Conservation (phyloP, 2,888 invertebrate genomes). For the Chouioia cunea region DNA sequence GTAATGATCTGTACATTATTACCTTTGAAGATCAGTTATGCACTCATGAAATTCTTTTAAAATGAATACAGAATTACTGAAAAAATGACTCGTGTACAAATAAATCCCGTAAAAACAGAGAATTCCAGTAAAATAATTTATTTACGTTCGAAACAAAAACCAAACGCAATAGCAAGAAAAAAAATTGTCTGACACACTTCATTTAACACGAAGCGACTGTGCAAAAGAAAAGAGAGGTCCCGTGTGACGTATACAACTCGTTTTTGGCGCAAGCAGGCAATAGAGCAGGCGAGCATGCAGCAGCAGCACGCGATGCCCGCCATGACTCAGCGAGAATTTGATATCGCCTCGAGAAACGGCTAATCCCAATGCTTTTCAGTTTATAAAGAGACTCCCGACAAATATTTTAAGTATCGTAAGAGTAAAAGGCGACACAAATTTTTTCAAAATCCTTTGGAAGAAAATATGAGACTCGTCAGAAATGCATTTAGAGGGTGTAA, state of each 20-base stretch:
- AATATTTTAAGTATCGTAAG: slow-evolving; percentile 50
- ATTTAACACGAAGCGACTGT: slow-evolving; percentile 20
- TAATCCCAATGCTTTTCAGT: slow-evolving; percentile 49
- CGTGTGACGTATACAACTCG: too few relatives aligned
- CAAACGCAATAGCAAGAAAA: not conserved
- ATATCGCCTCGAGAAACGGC: slow-evolving; percentile 59
- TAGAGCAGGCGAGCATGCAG: too few relatives aligned
- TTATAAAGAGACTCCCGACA: slow-evolving; percentile 34
- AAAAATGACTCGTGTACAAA: too few relatives aligned
- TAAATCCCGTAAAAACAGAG: too few relatives aligned
- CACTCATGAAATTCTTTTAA: too few relatives aligned
- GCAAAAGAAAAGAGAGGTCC: not conserved
- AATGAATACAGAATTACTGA: too few relatives aligned
- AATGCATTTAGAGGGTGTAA: slow-evolving; percentile 3
- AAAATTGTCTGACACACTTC: slow-evolving; percentile 13
- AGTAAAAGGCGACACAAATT: slow-evolving; percentile 33
- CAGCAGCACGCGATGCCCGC: slow-evolving; percentile 20
- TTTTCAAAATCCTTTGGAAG: not conserved
- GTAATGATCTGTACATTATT: too few relatives aligned
- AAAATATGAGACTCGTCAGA: slow-evolving; percentile 10
- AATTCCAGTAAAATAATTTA: too few relatives aligned
- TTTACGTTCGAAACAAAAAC: too few relatives aligned
- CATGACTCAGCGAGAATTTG: slow-evolving; percentile 62
- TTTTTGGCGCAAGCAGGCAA: not conserved
- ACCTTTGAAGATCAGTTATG: too few relatives aligned